phyloP scores from a whole-genome alignment of 2,797 vertebrate genomes.

The Antrozous pallidus region DNA sequence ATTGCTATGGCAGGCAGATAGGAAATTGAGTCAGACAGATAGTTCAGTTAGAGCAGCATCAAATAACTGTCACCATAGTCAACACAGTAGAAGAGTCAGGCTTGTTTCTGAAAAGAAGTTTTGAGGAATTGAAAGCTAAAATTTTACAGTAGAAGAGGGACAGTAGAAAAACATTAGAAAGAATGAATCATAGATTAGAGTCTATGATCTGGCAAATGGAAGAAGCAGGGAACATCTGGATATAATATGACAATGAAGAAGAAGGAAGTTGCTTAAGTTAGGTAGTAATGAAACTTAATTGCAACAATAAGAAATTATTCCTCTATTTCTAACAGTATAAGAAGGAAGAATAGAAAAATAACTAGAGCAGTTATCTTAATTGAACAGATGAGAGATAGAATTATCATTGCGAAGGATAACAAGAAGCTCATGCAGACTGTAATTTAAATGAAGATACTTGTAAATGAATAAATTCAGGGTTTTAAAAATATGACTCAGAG shows the following conservation, averaged over 20 bases:
- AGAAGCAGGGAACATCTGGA: constrained; percentile 64
- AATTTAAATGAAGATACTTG: neutral
- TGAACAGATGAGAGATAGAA: neutral
- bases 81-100: constrained; percentile 13
- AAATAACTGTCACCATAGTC: constrained; percentile 52
- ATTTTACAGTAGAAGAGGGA: constrained; percentile 57
- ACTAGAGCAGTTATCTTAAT: constrained; percentile 13
- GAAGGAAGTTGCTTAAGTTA: neutral
- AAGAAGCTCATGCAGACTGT: neutral
- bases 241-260: constrained; percentile 9
- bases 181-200: constrained; percentile 52
- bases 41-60: constrained; percentile 51
- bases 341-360: constrained; percentile 19
- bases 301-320: neutral
- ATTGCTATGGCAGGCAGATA: constrained; percentile 70
- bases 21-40: constrained; percentile 71
- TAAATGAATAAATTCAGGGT: neutral
- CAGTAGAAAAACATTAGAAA: constrained; percentile 68
- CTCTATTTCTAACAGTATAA: constrained; percentile 12
- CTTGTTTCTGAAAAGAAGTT: constrained; percentile 66
- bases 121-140: constrained; percentile 54
- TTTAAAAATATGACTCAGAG: constrained; percentile 1
- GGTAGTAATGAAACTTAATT: constrained; percentile 15
- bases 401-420: constrained; percentile 20
- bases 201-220: constrained; percentile 48